Conservation (phyloP, 2,888 invertebrate genomes). For the Nipponacmea schrenckii region DNA sequence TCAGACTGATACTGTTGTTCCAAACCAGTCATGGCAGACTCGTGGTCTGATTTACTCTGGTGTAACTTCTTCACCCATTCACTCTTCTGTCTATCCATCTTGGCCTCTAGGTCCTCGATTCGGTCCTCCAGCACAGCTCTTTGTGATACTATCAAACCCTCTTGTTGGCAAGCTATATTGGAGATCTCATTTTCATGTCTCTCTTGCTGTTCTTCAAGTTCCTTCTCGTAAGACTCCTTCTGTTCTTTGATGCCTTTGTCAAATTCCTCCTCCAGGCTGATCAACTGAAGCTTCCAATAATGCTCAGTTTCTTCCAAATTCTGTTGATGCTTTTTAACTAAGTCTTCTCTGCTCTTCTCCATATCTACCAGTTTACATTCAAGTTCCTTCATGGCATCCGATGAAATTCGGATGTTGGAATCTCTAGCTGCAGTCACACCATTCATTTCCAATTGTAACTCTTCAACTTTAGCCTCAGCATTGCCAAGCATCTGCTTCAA, state of each 20-base stretch:
- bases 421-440: constrained; percentile 12
- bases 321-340: constrained; percentile 6
- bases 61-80: constrained; percentile 19
- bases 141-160: constrained; percentile 35
- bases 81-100: constrained; percentile 33
- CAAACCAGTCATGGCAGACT: constrained; percentile 5
- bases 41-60: constrained; percentile 13
- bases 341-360: constrained; percentile 11
- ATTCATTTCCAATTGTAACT: background rate
- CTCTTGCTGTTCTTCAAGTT: constrained; percentile 27
- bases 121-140: constrained; percentile 35
- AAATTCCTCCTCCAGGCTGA: constrained; percentile 43
- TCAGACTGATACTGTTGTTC: constrained; percentile 19
- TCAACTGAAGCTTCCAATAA: constrained; percentile 46
- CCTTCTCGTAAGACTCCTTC: constrained; percentile 25
- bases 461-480: constrained; percentile 3
- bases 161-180: constrained; percentile 27
- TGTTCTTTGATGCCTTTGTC: constrained; percentile 32
- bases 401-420: constrained; percentile 14
- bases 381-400: constrained; percentile 11
- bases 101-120: constrained; percentile 34
- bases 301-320: constrained; percentile 34
- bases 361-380: constrained; percentile 13
- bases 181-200: constrained; percentile 25
- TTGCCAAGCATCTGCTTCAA: background rate